phyloP scores from a whole-genome alignment of 2,113 vertebrate genomes.

The Carollia perspicillata region DNA sequence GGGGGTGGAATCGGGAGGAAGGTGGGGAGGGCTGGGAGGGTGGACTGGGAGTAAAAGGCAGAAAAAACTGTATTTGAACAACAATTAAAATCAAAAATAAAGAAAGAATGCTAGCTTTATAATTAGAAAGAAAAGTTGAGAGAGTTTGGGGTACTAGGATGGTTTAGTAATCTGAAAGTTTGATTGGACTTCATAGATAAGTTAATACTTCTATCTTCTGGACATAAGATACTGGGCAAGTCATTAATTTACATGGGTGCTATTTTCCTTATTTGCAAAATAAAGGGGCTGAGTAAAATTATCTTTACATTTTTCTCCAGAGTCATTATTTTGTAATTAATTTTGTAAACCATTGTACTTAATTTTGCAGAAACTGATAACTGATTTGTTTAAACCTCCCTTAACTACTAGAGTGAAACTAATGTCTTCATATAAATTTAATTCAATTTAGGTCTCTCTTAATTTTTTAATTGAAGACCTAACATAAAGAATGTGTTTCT shows the following conservation, averaged over 20 bases:
- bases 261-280: neutral
- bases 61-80: too few relatives aligned
- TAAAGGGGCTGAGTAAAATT: neutral
- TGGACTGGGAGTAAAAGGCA: too few relatives aligned
- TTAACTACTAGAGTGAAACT: neutral
- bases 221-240: neutral
- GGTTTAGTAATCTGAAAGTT: neutral
- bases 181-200: neutral
- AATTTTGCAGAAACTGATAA: constrained; percentile 15
- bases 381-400: neutral
- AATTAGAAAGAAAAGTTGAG: constrained; percentile 4
- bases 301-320: neutral
- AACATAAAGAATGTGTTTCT: neutral
- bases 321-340: neutral
- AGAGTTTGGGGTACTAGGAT: neutral
- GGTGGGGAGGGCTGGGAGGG: too few relatives aligned
- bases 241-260: neutral
- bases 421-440: neutral
- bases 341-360: neutral
- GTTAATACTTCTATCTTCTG: neutral
- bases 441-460: neutral
- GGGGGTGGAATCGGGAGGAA: too few relatives aligned
- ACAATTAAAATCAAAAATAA: too few relatives aligned
- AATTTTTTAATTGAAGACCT: neutral
- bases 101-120: neutral